A percentile compares a stretch with the other conserved stretches of the same genome.
phyloP scores from a whole-genome alignment of 2,113 vertebrate species.

The Desmodus rotundus region DNA sequence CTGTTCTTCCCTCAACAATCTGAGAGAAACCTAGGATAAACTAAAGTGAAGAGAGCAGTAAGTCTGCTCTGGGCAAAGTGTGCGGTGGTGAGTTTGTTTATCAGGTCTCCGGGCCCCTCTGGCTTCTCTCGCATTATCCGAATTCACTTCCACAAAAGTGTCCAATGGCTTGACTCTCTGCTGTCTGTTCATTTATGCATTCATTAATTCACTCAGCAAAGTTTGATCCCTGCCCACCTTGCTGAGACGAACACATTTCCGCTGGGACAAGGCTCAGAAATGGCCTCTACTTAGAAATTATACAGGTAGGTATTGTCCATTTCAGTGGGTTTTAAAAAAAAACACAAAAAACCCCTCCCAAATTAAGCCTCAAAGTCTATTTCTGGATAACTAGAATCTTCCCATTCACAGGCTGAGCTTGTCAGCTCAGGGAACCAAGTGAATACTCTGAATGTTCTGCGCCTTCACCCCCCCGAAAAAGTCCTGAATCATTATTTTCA shows the following conservation, averaged over 20 bases:
- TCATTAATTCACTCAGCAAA: not conserved
- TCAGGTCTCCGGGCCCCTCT: not conserved
- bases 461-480: not conserved
- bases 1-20: not conserved
- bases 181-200: not conserved
- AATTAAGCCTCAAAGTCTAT: not conserved
- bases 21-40: constrained; percentile 15
- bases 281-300: not conserved
- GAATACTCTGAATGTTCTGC: not conserved
- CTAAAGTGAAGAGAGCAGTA: not conserved
- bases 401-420: not conserved
- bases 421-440: not conserved
- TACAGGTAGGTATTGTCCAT: not conserved
- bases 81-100: not conserved
- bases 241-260: not conserved
- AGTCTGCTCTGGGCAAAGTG: not conserved
- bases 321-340: not conserved
- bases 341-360: not conserved
- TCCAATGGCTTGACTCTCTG: not conserved
- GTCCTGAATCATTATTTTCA: constrained; percentile 8
- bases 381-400: not conserved
- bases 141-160: not conserved
- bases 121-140: not conserved
- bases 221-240: not conserved
- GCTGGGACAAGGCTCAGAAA: not conserved